Evolutionary conservation across 30 jellyfish, hydroid and myxozoan genomes (phyloP).

Genomic region (Nemopilema nomurai): DNA sequence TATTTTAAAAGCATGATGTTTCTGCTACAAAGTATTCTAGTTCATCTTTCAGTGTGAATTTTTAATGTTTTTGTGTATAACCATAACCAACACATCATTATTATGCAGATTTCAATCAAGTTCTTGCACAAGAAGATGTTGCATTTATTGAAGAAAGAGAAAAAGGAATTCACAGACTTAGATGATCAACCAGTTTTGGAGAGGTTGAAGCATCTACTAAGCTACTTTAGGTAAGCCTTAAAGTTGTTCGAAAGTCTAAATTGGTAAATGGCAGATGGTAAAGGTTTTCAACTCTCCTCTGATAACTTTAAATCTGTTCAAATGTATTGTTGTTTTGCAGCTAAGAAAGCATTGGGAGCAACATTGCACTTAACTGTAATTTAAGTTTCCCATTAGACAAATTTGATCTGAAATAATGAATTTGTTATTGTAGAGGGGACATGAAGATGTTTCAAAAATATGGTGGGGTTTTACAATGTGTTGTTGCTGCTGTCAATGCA

Average conservation of each 20-base stretch:
- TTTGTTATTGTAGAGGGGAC: conserved; percentile 51
- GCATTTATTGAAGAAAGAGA: conserved; percentile 32
- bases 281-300: no score
- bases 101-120: conserved; percentile 34
- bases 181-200: conserved; percentile 46
- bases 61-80: no score
- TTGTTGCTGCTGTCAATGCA: conserved; percentile 68
- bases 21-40: no score
- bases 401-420: no score
- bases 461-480: conserved; percentile 71
- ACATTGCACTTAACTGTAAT: no score
- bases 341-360: no score
- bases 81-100: background rate
- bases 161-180: conserved; percentile 2
- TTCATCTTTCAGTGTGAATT: no score
- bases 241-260: no score
- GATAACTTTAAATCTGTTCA: no score
- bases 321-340: no score
- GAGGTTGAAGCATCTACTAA: conserved; percentile 32
- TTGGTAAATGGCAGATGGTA: no score
- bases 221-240: conserved; percentile 47
- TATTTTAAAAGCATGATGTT: no score
- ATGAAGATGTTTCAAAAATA: conserved; percentile 65
- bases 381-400: background rate
- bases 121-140: conserved; percentile 16